phyloP scores from a whole-genome alignment of 2,888 invertebrate species.

The Chalcis sispes region DNA sequence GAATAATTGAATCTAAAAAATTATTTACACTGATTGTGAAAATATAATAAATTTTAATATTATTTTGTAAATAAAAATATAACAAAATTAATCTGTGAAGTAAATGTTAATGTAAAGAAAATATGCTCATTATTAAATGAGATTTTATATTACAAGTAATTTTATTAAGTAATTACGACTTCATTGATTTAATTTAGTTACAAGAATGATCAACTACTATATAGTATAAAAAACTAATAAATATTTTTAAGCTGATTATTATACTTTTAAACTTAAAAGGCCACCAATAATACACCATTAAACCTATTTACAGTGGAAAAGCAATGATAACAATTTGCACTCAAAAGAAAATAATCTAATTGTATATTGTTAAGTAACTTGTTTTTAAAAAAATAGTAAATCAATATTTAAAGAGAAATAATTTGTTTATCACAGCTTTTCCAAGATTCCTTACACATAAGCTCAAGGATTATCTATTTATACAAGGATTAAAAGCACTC shows the following conservation, averaged over 20 bases:
- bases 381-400: no score
- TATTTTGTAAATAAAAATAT: not conserved
- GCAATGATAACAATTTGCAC: slow-evolving; percentile 35
- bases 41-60: not conserved
- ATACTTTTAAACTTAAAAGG: slow-evolving; percentile 30
- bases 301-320: slow-evolving; percentile 39
- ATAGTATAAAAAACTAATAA: slow-evolving; percentile 34
- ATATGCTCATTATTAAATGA: not conserved
- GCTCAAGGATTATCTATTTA: no score
- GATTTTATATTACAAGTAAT: not conserved
- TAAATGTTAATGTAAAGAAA: not conserved
- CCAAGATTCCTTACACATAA: no score
- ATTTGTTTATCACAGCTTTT: no score
- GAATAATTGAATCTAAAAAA: not conserved
- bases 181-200: slow-evolving; percentile 16
- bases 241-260: slow-evolving; percentile 33
- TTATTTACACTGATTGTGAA: not conserved
- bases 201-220: slow-evolving; percentile 25
- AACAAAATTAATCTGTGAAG: not conserved
- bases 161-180: not conserved
- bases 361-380: no score
- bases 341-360: no score
- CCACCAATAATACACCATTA: slow-evolving; percentile 49
- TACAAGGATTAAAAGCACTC: no score
- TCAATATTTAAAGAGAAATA: no score